Conservation (phyloP, 2,888 invertebrate genomes). For the Ormia ochracea region DNA sequence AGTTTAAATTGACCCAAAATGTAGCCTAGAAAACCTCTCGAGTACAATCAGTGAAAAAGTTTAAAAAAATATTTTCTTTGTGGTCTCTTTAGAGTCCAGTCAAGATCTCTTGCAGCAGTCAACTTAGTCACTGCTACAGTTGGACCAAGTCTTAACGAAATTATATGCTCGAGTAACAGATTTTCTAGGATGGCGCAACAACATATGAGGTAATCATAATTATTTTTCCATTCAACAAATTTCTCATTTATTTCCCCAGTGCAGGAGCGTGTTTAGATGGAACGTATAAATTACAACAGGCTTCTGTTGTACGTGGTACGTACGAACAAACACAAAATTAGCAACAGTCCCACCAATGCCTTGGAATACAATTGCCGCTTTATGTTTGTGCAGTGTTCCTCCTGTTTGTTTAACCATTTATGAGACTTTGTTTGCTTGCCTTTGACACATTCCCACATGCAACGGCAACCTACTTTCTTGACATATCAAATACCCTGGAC, state of each 20-base stretch:
- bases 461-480: slow-evolving; percentile 37
- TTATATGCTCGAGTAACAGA: too few relatives aligned
- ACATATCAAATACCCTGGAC: slow-evolving; percentile 38
- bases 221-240: slow-evolving; percentile 31
- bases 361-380: slow-evolving; percentile 28
- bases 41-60: too few relatives aligned
- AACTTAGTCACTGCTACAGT: too few relatives aligned
- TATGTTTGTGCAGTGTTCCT: slow-evolving; percentile 31
- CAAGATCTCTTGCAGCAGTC: too few relatives aligned
- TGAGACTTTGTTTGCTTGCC: background rate
- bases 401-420: slow-evolving; percentile 11
- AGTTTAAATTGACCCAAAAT: too few relatives aligned
- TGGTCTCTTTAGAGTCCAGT: too few relatives aligned
- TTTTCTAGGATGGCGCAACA: slow-evolving; percentile 12
- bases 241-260: slow-evolving; percentile 28
- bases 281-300: slow-evolving; percentile 20
- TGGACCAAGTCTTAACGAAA: too few relatives aligned
- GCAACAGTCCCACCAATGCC: slow-evolving; percentile 24
- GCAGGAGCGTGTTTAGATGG: slow-evolving; percentile 14
- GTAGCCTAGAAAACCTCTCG: too few relatives aligned
- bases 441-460: slow-evolving; percentile 1
- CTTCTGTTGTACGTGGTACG: background rate
- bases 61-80: too few relatives aligned
- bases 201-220: slow-evolving; percentile 16
- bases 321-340: background rate